A percentile compares a stretch with the other conserved stretches of the same genome.
Evolutionary conservation across 2,797 vertebrate genomes (phyloP).

Genomic region (Epinephelus malabaricus): DNA sequence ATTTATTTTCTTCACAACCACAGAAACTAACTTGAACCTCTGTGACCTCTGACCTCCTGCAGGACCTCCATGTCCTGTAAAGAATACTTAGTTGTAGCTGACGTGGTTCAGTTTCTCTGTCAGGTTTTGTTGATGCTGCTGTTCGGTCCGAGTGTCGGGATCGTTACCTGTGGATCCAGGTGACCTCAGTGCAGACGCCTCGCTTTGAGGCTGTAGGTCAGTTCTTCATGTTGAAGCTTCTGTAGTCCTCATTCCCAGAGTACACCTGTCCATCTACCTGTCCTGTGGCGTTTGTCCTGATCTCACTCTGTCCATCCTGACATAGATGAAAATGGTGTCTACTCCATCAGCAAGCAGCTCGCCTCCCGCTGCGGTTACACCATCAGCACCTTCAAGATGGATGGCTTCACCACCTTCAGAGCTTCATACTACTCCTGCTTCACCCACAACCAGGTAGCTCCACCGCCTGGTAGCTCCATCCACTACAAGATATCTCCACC

Average conservation of each 20-base stretch:
- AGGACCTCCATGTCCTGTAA: background rate
- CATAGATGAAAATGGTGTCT: conserved; percentile 56
- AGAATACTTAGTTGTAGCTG: background rate
- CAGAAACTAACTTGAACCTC: background rate
- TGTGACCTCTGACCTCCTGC: background rate
- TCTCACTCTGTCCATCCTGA: background rate
- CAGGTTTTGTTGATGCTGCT: conserved; percentile 11
- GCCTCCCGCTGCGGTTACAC: conserved; percentile 81
- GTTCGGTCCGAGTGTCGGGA: conserved; percentile 70
- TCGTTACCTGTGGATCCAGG: conserved; percentile 72
- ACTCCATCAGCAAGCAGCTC: conserved; percentile 43
- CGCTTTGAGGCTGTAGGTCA: conserved; percentile 75
- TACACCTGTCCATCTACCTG: background rate
- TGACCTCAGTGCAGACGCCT: conserved; percentile 38
- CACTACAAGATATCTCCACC: too few species aligned
- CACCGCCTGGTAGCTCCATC: too few species aligned
- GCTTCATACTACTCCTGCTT: conserved; percentile 84
- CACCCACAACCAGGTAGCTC: conserved; percentile 64
- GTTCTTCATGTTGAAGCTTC: background rate
- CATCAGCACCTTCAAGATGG: conserved; percentile 50
- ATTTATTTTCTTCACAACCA: too few species aligned
- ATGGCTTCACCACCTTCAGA: conserved; percentile 69
- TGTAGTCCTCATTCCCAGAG: too few species aligned
- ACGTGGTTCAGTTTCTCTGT: background rate
- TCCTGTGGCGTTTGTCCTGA: background rate